A percentile compares a stretch with the other conserved stretches of the same genome.
These are phyloP conservation scores for Paralichthys olivaceus DNA, from an alignment of 2,113 vertebrate genomes.

Conservation along the genomic window DNA sequence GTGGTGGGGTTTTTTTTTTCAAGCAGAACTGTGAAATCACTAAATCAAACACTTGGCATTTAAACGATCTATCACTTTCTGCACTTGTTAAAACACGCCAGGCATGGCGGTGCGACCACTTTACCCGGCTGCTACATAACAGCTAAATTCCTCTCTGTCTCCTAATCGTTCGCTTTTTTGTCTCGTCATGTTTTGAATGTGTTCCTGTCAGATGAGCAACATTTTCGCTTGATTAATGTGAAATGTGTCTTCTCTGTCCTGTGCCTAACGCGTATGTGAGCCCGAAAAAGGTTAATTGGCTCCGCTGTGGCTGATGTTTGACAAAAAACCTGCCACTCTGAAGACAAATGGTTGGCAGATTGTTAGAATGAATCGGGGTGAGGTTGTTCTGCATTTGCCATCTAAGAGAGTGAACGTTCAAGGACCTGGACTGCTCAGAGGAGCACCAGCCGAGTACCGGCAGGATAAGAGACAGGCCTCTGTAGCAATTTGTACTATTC, in stretches of 20 bases:
- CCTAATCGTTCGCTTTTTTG: conserved; percentile 5
- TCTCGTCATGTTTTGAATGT: background rate
- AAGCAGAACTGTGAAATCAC: background rate
- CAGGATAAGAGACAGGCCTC: conserved; percentile 60
- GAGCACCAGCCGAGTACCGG: conserved; percentile 41
- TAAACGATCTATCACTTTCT: conserved; percentile 15
- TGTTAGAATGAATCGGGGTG: conserved; percentile 36
- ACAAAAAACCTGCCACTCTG: conserved; percentile 10
- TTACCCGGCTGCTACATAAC: background rate
- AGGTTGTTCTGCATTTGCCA: conserved; percentile 39
- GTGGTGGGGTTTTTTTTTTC: background rate
- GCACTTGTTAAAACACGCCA: conserved; percentile 10
- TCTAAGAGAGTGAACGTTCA: conserved; percentile 35
- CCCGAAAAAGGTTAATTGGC: conserved; percentile 49
- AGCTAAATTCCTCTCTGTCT: conserved; percentile 8
- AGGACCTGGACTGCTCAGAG: conserved; percentile 51
- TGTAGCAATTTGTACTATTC: conserved; percentile 70
- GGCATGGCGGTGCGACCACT: conserved; percentile 10
- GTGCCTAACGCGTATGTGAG: conserved; percentile 15
- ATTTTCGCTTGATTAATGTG: background rate
- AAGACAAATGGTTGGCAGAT: conserved; percentile 24
- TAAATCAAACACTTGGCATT: background rate
- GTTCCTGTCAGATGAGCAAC: conserved; percentile 3
- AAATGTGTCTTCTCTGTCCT: conserved; percentile 23
- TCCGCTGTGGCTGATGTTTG: conserved; percentile 19